Evolutionary conservation across 2,888 invertebrate genomes (phyloP).

Genomic region (Ophion slaviceki): DNA sequence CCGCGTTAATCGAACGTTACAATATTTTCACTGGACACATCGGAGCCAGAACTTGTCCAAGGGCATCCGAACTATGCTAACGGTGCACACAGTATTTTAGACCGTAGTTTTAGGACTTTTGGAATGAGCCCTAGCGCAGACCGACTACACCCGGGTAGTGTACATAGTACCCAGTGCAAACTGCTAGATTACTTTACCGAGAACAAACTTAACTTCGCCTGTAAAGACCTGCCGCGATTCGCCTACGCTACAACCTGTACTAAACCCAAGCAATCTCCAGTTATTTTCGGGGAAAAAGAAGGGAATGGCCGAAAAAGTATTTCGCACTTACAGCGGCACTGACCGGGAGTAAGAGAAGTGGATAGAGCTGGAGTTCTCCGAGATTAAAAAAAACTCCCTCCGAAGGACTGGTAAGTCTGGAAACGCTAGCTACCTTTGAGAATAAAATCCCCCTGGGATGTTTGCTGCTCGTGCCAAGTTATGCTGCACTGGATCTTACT

Average conservation of each 20-base stretch:
- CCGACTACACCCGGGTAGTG: slow-evolving; percentile 16
- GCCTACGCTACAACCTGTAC: slow-evolving; percentile 20
- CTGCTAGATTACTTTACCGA: slow-evolving; percentile 27
- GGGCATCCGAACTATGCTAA: slow-evolving; percentile 43
- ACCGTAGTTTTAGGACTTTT: slow-evolving; percentile 41
- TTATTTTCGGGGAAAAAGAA: slow-evolving; percentile 44
- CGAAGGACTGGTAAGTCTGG: slow-evolving; percentile 39
- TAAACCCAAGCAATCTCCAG: slow-evolving; percentile 28
- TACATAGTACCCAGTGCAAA: slow-evolving; percentile 16
- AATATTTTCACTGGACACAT: background rate
- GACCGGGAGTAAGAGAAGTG: slow-evolving; percentile 33
- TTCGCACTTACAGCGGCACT: slow-evolving; percentile 13
- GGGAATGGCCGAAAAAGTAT: slow-evolving; percentile 56
- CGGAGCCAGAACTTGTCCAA: background rate
- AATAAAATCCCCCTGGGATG: slow-evolving; percentile 61
- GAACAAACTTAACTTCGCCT: slow-evolving; percentile 39
- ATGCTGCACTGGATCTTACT: slow-evolving; percentile 30
- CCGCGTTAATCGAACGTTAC: background rate
- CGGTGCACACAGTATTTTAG: slow-evolving; percentile 54
- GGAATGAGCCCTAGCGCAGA: slow-evolving; percentile 2
- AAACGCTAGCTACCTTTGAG: slow-evolving; percentile 28
- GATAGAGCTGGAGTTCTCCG: slow-evolving; percentile 66
- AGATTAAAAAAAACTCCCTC: slow-evolving; percentile 65
- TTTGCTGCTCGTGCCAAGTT: slow-evolving; percentile 47
- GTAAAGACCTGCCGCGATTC: slow-evolving; percentile 27